Conservation (phyloP, 2,113 vertebrate genomes). For the Origma solitaria region DNA sequence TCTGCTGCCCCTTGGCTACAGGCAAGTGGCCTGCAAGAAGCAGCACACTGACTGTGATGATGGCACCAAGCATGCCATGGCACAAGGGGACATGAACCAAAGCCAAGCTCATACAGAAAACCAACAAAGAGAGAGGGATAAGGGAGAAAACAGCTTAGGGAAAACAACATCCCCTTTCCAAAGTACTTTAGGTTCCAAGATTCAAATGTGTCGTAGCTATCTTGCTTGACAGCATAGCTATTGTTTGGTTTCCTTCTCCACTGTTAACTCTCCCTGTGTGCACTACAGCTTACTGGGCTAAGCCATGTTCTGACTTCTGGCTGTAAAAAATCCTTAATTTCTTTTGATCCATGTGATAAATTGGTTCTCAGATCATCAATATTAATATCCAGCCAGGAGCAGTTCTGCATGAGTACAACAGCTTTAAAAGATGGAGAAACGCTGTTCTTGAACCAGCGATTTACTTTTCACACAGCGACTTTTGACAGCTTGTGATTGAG, state of each 20-base stretch:
- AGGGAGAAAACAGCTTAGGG: not conserved
- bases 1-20: not conserved
- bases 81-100: not conserved
- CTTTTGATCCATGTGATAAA: constrained; percentile 21
- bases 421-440: not conserved
- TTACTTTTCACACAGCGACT: not conserved
- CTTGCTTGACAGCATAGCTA: not conserved
- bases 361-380: not conserved
- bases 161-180: not conserved
- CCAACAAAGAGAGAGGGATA: not conserved
- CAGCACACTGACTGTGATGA: not conserved
- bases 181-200: not conserved
- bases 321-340: not conserved
- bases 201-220: not conserved
- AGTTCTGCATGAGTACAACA: not conserved
- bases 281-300: not conserved
- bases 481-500: constrained; percentile 10
- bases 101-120: not conserved
- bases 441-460: not conserved
- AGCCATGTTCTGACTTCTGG: not conserved
- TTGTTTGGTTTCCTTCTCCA: not conserved
- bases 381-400: constrained; percentile 6
- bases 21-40: not conserved
- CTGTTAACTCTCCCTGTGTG: not conserved
- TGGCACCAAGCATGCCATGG: not conserved